These are phyloP conservation scores for Pyxicephalus adspersus DNA, from an alignment of 2,113 vertebrate species.

Conservation along the genomic window DNA sequence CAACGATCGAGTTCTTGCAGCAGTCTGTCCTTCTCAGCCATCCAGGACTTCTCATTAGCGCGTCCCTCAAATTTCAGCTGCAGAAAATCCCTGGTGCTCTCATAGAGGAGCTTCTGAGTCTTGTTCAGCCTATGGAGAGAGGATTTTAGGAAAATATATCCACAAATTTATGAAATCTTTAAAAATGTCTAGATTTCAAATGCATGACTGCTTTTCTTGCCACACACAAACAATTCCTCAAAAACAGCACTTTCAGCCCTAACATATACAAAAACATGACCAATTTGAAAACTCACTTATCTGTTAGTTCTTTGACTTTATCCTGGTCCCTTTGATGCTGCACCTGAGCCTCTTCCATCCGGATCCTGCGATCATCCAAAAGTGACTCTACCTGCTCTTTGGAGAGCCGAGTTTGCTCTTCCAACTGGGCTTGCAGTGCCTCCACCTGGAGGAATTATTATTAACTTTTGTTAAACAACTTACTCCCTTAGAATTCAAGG, in stretches of 20 bases:
- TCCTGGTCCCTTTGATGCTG: conserved; percentile 83
- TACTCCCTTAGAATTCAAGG: too few species aligned
- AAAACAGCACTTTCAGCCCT: background rate
- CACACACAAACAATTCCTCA: background rate
- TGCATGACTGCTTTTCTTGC: too few species aligned
- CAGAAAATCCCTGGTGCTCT: conserved; percentile 90
- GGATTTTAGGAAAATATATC: background rate
- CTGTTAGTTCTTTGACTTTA: conserved; percentile 75
- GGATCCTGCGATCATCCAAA: conserved; percentile 85
- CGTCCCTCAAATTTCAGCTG: conserved; percentile 85
- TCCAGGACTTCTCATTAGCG: conserved; percentile 87
- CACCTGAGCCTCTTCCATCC: conserved; percentile 81
- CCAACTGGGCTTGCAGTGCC: conserved; percentile 91
- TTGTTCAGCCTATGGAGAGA: conserved; percentile 75
- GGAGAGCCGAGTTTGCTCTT: conserved; percentile 85
- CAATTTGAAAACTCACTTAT: conserved; percentile 76
- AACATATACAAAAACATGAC: too few species aligned
- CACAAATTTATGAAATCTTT: background rate
- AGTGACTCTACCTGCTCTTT: conserved; percentile 88
- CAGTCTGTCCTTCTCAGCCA: conserved; percentile 88
- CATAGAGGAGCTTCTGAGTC: conserved; percentile 87
- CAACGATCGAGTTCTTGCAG: conserved; percentile 77
- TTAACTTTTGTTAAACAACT: too few species aligned
- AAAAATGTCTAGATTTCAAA: too few species aligned
- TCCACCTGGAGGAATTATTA: conserved; percentile 81